A percentile compares a stretch with the other conserved stretches of the same genome.
Evolutionary conservation across 2,113 vertebrate genomes (phyloP).

Genomic region (Sylvilagus bachmani): DNA sequence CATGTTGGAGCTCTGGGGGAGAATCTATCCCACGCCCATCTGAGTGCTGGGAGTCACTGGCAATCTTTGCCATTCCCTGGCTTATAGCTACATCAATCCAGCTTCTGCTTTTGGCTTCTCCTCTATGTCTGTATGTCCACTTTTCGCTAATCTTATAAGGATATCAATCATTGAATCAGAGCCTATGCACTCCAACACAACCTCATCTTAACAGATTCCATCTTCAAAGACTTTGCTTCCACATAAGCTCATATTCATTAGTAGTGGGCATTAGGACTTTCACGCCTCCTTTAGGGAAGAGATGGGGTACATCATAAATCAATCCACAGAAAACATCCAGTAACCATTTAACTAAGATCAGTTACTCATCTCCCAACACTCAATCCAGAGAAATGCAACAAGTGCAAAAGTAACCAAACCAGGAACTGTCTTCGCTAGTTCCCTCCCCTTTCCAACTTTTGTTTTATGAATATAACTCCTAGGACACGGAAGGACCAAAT

Average conservation of each 20-base stretch:
- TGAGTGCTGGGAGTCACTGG: background rate
- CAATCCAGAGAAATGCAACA: background rate
- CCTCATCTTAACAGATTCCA: background rate
- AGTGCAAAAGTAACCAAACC: background rate
- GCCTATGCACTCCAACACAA: background rate
- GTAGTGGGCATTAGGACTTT: background rate
- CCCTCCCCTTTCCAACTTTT: no score
- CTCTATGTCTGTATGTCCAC: background rate
- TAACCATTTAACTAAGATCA: background rate
- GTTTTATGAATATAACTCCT: background rate
- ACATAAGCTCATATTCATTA: background rate
- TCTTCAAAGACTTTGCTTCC: slow-evolving; percentile 16
- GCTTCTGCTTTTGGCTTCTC: background rate
- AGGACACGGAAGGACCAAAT: background rate
- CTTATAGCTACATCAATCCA: no score
- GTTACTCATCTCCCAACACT: slow-evolving; percentile 31
- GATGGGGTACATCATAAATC: background rate
- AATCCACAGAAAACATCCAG: background rate
- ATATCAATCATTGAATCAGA: background rate
- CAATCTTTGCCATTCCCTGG: background rate
- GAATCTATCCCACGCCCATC: background rate
- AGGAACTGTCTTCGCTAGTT: background rate
- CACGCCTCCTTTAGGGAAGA: background rate
- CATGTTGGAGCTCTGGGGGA: background rate
- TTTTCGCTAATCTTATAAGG: background rate